A percentile compares a stretch with the other conserved stretches of the same genome.
Conservation (phyloP, 2,888 invertebrate species). For the Lissocephala sabroskyi region DNA sequence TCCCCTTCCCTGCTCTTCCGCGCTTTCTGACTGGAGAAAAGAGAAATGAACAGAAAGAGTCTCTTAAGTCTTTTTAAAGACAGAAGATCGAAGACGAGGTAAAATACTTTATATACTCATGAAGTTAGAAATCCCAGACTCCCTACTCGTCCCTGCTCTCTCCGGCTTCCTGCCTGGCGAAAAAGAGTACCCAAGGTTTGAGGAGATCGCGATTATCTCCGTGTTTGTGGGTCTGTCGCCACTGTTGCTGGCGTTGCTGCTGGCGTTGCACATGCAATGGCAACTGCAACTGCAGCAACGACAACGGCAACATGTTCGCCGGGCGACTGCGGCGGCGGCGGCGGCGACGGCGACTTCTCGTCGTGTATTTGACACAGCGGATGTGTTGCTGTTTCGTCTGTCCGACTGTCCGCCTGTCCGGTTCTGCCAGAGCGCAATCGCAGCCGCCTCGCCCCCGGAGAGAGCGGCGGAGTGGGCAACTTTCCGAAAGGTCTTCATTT, state of each 20-base stretch:
- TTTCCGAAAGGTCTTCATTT: conserved; percentile 10
- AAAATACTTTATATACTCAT: too few relatives aligned
- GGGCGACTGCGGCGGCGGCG: neutral
- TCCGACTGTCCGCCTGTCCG: neutral
- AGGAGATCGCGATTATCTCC: too few relatives aligned
- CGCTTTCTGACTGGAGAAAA: too few relatives aligned
- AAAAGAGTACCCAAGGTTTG: too few relatives aligned
- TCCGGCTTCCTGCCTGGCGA: neutral
- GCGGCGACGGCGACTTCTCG: neutral
- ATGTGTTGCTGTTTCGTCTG: neutral
- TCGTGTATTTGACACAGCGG: conserved; percentile 3
- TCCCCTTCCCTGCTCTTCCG: too few relatives aligned
- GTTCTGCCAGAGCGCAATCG: neutral
- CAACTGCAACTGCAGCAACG: neutral
- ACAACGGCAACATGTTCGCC: neutral
- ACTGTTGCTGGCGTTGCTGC: neutral
- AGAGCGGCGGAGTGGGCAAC: neutral
- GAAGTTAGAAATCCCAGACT: too few relatives aligned
- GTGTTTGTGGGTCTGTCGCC: neutral
- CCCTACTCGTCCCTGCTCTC: too few relatives aligned
- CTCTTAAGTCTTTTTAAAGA: too few relatives aligned
- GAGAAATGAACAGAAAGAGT: too few relatives aligned
- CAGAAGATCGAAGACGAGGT: too few relatives aligned
- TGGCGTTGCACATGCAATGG: neutral
- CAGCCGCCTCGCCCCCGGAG: too few relatives aligned